phyloP scores from a whole-genome alignment of 2,888 invertebrate species.

The Lepidochitona cinerea region DNA sequence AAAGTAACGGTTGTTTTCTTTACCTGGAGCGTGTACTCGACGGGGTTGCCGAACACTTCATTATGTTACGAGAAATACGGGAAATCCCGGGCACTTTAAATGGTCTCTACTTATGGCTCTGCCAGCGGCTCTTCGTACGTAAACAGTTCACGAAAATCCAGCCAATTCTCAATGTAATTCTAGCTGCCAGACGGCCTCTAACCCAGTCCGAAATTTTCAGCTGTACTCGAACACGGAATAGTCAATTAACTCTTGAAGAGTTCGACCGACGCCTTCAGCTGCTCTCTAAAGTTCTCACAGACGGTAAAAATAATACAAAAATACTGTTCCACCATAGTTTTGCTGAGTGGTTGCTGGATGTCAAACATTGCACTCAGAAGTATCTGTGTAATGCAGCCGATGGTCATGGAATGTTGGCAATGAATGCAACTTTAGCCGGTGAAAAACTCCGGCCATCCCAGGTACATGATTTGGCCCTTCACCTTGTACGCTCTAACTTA shows the following conservation, averaged over 20 bases:
- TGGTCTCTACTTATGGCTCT: conserved; percentile 94
- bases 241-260: conserved; percentile 75
- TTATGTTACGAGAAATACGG: conserved; percentile 87
- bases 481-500: conserved; percentile 69
- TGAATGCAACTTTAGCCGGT: conserved; percentile 78
- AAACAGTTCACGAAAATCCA: conserved; percentile 83
- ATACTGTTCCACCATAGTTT: conserved; percentile 94
- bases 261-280: conserved; percentile 56
- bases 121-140: conserved; percentile 92
- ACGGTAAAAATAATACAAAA: conserved; percentile 77
- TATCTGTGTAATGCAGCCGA: conserved; percentile 84
- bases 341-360: conserved; percentile 94
- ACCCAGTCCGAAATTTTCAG: conserved; percentile 82
- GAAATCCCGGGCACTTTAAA: conserved; percentile 96
- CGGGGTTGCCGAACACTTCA: conserved; percentile 93
- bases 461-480: conserved; percentile 74
- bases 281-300: conserved; percentile 76
- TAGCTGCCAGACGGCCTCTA: conserved; percentile 89
- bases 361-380: conserved; percentile 97
- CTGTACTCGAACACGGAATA: conserved; percentile 85
- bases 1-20: conserved; percentile 84
- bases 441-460: conserved; percentile 67
- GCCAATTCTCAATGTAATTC: conserved; percentile 83
- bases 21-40: conserved; percentile 75
- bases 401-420: conserved; percentile 80